Evolutionary conservation across 2,113 vertebrate genomes (phyloP).

Genomic region (Holacanthus passer): DNA sequence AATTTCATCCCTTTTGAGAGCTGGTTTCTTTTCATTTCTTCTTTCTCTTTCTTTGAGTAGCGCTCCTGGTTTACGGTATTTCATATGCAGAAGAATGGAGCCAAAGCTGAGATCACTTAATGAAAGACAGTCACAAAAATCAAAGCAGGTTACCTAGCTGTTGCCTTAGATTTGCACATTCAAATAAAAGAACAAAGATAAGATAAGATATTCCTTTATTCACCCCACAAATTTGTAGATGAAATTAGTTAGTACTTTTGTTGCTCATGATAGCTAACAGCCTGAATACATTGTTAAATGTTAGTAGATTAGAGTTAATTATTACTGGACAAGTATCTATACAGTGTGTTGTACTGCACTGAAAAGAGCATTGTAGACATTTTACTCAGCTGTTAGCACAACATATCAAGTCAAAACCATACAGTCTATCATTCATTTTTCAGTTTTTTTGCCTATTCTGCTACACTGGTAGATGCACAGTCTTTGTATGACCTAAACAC

Average conservation of each 20-base stretch:
- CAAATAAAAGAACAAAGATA: background rate
- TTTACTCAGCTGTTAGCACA: background rate
- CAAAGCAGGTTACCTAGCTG: background rate
- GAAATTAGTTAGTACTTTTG: background rate
- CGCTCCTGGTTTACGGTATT: too few species aligned
- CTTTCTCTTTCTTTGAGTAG: background rate
- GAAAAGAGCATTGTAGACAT: background rate
- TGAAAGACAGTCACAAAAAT: background rate
- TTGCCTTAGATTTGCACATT: background rate
- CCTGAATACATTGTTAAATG: background rate
- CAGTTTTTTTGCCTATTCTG: background rate
- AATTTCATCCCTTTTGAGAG: conserved; percentile 47
- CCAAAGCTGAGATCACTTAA: background rate
- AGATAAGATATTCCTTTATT: too few species aligned
- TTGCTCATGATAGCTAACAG: background rate
- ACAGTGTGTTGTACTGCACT: too few species aligned
- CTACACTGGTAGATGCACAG: background rate
- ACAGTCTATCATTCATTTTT: background rate
- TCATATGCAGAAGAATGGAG: too few species aligned
- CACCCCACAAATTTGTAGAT: too few species aligned
- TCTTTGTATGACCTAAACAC: background rate
- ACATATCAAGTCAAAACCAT: too few species aligned
- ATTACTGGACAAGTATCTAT: background rate
- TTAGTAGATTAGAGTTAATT: background rate
- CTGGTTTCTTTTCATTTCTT: background rate